phyloP scores from a whole-genome alignment of 2,888 invertebrate species.

The Alsophila aescularia region DNA sequence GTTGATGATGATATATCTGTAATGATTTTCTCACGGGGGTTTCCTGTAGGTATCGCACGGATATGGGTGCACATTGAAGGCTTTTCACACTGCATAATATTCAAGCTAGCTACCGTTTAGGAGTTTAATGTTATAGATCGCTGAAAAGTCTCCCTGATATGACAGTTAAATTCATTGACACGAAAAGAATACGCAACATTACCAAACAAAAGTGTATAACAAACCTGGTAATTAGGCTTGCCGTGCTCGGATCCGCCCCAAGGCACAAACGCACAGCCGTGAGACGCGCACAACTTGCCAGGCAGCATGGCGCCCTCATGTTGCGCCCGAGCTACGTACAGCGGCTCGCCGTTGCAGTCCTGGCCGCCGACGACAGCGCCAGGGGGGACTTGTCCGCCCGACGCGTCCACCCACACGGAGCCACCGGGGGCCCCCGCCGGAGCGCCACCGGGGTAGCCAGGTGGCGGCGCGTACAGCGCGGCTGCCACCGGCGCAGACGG shows the following conservation, averaged over 20 bases:
- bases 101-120: too few species aligned
- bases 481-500: conserved; percentile 69
- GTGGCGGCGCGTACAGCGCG: conserved; percentile 64
- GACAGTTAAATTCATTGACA: not conserved
- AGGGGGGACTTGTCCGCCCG: conserved; percentile 87
- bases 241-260: conserved; percentile 94
- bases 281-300: conserved; percentile 91
- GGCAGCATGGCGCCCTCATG: conserved; percentile 92
- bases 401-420: conserved; percentile 84
- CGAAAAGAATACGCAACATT: not conserved
- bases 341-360: conserved; percentile 82
- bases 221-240: conserved; percentile 89
- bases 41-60: too few species aligned
- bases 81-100: too few species aligned
- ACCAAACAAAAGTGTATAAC: conserved; percentile 2
- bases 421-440: conserved; percentile 61
- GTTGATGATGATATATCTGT: too few species aligned
- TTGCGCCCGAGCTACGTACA: conserved; percentile 89
- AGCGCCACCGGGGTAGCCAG: conserved; percentile 66
- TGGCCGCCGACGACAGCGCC: conserved; percentile 88
- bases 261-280: conserved; percentile 90
- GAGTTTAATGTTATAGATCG: too few species aligned
- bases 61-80: too few species aligned
- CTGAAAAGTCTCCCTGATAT: too few species aligned
- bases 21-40: too few species aligned